Percentiles rank a stretch among this genome's conserved stretches.
Evolutionary conservation across 2,113 vertebrate genomes (phyloP).

Genomic region (Peromyscus californicus): DNA sequence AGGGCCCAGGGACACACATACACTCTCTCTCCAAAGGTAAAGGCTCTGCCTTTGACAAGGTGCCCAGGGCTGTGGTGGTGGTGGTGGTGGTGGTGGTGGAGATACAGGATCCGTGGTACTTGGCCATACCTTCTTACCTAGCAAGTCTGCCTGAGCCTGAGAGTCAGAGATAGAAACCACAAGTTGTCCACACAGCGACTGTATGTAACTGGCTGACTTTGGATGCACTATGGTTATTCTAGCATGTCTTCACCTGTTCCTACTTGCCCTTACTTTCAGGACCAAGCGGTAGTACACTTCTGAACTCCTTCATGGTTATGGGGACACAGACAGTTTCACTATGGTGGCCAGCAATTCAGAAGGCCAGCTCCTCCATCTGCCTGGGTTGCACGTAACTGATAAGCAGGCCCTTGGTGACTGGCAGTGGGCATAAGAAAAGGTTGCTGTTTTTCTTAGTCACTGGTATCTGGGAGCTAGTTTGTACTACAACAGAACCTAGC

Average conservation of each 20-base stretch:
- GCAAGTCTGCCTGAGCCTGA: neutral
- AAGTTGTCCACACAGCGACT: neutral
- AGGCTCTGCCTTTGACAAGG: conserved; percentile 20
- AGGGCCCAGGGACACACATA: neutral
- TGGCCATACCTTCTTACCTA: neutral
- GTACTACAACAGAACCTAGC: neutral
- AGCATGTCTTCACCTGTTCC: neutral
- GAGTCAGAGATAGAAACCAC: neutral
- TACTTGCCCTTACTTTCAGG: neutral
- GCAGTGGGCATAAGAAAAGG: neutral
- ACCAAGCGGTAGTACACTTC: neutral
- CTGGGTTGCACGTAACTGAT: neutral
- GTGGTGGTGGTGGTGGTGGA: too few species aligned
- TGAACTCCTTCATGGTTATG: neutral
- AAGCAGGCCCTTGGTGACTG: neutral
- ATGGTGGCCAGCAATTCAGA: neutral
- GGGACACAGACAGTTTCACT: neutral
- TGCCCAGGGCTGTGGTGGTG: neutral
- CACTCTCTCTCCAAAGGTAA: conserved; percentile 9
- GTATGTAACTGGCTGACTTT: neutral
- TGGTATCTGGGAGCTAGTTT: neutral
- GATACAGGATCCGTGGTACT: neutral
- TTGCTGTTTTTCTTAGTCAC: neutral
- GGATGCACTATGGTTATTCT: neutral
- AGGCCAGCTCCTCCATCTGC: neutral